Conservation (phyloP, 2,888 invertebrate genomes). For the Hipparchia semele region DNA sequence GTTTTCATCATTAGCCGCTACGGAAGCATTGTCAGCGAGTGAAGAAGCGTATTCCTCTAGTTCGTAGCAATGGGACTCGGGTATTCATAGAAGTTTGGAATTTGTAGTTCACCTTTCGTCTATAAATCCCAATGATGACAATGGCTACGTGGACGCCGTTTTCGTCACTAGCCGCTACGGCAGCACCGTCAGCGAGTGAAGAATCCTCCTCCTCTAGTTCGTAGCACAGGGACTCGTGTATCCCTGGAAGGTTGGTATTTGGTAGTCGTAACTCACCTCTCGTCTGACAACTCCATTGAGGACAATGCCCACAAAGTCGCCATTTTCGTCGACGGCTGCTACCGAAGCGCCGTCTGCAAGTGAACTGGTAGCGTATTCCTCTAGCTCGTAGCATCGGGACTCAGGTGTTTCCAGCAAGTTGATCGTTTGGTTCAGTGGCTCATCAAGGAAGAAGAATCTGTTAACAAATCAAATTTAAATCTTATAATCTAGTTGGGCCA, state of each 20-base stretch:
- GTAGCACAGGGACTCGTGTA: too few species aligned
- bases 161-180: constrained; percentile 84
- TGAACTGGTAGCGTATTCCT: constrained; percentile 84
- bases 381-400: constrained; percentile 84
- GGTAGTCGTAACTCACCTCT: constrained; percentile 51
- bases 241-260: too few species aligned
- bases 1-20: too few species aligned
- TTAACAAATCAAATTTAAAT: background rate
- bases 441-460: constrained; percentile 88
- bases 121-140: constrained; percentile 77
- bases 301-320: constrained; percentile 83
- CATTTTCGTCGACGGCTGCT: constrained; percentile 84
- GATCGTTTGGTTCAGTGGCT: constrained; percentile 86
- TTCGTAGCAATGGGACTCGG: too few species aligned
- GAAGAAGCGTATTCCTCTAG: too few species aligned
- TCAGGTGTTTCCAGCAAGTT: constrained; percentile 84
- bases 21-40: too few species aligned
- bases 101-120: constrained; percentile 54
- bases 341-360: constrained; percentile 84
- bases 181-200: constrained; percentile 83
- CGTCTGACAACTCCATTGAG: constrained; percentile 77
- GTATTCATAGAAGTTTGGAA: too few species aligned
- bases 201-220: too few species aligned
- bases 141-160: constrained; percentile 84
- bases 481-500: background rate